These are phyloP conservation scores for Horisme vitalbata DNA, from an alignment of 2,888 invertebrate species.

Conservation along the genomic window DNA sequence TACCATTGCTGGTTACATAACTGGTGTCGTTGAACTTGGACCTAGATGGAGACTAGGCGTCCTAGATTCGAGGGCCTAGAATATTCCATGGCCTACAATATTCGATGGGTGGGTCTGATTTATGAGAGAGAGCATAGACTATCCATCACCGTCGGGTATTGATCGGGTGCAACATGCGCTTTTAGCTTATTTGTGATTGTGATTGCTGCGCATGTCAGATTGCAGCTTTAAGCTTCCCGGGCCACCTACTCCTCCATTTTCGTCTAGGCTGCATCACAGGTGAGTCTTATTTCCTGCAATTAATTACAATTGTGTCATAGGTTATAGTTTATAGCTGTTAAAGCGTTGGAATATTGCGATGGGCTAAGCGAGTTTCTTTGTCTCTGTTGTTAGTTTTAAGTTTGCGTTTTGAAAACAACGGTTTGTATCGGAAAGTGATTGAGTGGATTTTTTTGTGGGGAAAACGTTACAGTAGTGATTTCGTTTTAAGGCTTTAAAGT, in stretches of 20 bases:
- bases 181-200: constrained; percentile 23
- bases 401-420: neutral
- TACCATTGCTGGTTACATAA: no score
- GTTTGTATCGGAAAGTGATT: neutral
- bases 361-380: neutral
- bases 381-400: neutral
- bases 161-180: constrained; percentile 27
- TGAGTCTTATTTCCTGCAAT: constrained; percentile 13
- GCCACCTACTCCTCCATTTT: constrained; percentile 19
- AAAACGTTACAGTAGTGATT: no score
- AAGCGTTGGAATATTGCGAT: neutral
- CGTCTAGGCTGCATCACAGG: constrained; percentile 12
- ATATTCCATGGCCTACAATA: neutral
- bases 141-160: constrained; percentile 13
- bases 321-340: no score
- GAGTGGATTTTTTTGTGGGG: no score
- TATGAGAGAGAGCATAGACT: neutral
- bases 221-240: constrained; percentile 20
- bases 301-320: neutral
- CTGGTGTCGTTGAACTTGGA: no score
- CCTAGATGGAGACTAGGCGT: no score
- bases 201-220: constrained; percentile 27
- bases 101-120: neutral
- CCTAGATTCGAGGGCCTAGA: no score
- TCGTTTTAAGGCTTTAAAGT: no score